Conservation (phyloP, 2,113 vertebrate species). For the Engystomops pustulosus region DNA sequence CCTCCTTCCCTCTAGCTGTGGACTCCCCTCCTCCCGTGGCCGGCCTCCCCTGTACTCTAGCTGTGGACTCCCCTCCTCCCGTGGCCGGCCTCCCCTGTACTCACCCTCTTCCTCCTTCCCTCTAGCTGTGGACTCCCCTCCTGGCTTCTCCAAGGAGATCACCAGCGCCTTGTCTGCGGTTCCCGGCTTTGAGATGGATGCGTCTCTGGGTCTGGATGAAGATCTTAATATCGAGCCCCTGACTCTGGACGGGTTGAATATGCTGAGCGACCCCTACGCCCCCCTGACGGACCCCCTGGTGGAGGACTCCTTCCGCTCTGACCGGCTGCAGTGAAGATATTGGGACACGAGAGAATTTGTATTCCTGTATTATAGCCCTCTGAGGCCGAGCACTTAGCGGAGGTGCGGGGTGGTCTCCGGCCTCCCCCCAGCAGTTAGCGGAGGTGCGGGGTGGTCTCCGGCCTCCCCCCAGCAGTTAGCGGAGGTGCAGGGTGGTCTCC, state of each 20-base stretch:
- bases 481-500: too few species aligned
- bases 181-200: conserved; percentile 86
- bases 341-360: too few species aligned
- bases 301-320: conserved; percentile 90
- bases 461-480: too few species aligned
- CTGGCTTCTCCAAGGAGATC: conserved; percentile 89
- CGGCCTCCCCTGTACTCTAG: too few species aligned
- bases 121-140: conserved; percentile 77
- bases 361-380: too few species aligned
- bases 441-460: too few species aligned
- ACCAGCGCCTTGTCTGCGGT: conserved; percentile 85
- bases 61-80: too few species aligned
- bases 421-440: too few species aligned
- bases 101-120: neutral
- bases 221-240: conserved; percentile 84
- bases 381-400: too few species aligned
- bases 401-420: too few species aligned
- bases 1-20: too few species aligned
- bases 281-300: conserved; percentile 88
- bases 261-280: conserved; percentile 86
- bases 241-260: conserved; percentile 81
- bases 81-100: neutral
- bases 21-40: too few species aligned
- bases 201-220: conserved; percentile 81
- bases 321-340: conserved; percentile 82